Evolutionary conservation across 2,113 vertebrate genomes (phyloP), one percentile per base, ranked within the genome.

Genomic region (Aix galericulata): DNA sequence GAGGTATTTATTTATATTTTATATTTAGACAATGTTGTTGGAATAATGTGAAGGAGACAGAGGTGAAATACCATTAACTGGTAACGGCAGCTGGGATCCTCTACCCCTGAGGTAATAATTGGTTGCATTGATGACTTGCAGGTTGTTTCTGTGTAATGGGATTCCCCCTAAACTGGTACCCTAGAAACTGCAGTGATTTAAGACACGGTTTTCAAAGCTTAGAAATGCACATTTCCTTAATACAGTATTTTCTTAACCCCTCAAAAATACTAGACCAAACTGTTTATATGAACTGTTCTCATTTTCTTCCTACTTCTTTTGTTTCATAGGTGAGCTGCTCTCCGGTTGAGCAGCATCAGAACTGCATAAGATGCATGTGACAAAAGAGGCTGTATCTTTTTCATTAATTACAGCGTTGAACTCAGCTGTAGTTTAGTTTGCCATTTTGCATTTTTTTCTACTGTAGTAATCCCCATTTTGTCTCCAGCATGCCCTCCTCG

Each of bases 391-490:
- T 71, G 25, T 56, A 6, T 21, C 22, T 75, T 32, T 59, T 44
- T 64, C 46, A 32, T 83, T 93, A 80, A 67, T 80, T 74, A 74
- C 63, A 44, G 13, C 29, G 23, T 58, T 67, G 50, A 82, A 82
- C 36, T 71, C 10, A 1, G 20, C 55, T 91, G 82, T 87, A 63
- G 44, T 83, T 80, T 62, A 73, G 68, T 77, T 94, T 95, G 84
- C 87, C 84, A 91, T 88, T 94, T 95, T 63, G 77, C 75, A 69
- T 31, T 66, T 89, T 93, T 55, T 69, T 13, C 67, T 69, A 8
- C 44, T 89, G 40, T 32, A 81, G 17, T 71, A 89, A 82, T 64
- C 68, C 44, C 59, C 67, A 82, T 91, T 94, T 95, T 95, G 75
- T 94, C 55, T 88, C 78, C 81, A 74, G 62, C 55, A 80, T 87